Evolutionary conservation across 2,888 invertebrate genomes (phyloP).

Genomic region (Dasysyrphus tricinctus): DNA sequence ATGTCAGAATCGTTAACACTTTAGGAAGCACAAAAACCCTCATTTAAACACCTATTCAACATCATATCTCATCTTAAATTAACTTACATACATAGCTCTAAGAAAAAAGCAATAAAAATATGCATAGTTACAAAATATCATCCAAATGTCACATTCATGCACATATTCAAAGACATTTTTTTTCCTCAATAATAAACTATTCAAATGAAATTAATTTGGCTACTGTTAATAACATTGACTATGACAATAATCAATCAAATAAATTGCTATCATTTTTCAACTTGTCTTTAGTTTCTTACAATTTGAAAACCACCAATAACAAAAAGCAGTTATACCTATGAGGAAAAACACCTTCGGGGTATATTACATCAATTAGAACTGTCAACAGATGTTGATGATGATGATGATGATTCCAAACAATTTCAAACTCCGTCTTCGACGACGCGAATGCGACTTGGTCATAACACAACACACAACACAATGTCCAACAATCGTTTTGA

Average conservation of each 20-base stretch:
- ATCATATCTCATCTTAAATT: neutral
- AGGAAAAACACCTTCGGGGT: conserved; percentile 62
- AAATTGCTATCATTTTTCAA: conserved; percentile 62
- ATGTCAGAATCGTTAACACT: too few relatives aligned
- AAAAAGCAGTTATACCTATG: conserved; percentile 11
- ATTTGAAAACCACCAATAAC: conserved; percentile 12
- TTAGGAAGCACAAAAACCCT: too few relatives aligned
- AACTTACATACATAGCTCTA: neutral
- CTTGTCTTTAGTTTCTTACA: conserved; percentile 30
- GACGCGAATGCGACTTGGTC: conserved; percentile 32
- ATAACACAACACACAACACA: conserved; percentile 25
- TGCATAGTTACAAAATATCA: conserved; percentile 11
- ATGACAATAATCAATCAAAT: conserved; percentile 70
- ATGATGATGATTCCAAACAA: conserved; percentile 59
- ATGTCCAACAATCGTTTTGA: conserved; percentile 49
- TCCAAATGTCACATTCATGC: conserved; percentile 1
- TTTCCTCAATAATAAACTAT: conserved; percentile 17
- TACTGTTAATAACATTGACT: conserved; percentile 62
- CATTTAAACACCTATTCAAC: neutral
- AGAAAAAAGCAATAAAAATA: neutral
- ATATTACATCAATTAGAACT: conserved; percentile 74
- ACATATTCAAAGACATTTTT: neutral
- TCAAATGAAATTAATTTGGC: conserved; percentile 64
- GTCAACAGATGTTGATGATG: conserved; percentile 66
- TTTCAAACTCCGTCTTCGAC: conserved; percentile 17